phyloP scores from a whole-genome alignment of 2,888 invertebrate species.

The Tenthredo amoena region DNA sequence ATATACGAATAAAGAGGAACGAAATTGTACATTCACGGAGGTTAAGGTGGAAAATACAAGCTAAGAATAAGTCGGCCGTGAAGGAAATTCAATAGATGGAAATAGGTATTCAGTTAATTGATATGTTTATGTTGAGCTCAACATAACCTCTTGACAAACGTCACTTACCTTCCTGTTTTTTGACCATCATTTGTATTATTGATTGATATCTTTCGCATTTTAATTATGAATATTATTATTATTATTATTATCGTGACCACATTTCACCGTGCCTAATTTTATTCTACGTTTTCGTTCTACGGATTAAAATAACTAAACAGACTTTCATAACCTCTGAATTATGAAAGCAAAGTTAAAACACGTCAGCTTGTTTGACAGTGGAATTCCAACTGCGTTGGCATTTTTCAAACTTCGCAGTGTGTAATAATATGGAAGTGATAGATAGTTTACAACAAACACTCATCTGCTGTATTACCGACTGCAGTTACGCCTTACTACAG shows the following conservation, averaged over 20 bases:
- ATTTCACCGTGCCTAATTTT: slow-evolving; percentile 35
- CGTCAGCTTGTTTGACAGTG: slow-evolving; percentile 38
- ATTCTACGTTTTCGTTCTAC: not conserved
- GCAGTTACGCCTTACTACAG: not conserved
- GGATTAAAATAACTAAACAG: not conserved
- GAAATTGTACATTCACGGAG: not conserved
- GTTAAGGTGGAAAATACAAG: not conserved
- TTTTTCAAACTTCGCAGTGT: not conserved
- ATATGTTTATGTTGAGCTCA: not conserved
- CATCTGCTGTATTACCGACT: not conserved
- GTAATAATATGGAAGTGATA: not conserved
- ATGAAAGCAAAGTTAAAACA: not conserved
- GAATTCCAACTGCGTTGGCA: not conserved
- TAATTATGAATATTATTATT: slow-evolving; percentile 58
- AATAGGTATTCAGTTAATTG: not conserved
- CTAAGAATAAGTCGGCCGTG: not conserved
- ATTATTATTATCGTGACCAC: slow-evolving; percentile 51
- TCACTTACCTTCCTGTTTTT: slow-evolving; percentile 66
- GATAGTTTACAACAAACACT: not conserved
- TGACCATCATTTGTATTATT: slow-evolving; percentile 63
- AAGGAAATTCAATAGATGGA: not conserved
- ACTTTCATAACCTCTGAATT: slow-evolving; percentile 21
- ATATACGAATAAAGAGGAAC: not conserved
- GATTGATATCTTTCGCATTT: slow-evolving; percentile 71
- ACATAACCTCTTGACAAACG: slow-evolving; percentile 53